These are phyloP conservation scores for Poecilia picta DNA, from an alignment of 2,797 vertebrate genomes.

Conservation along the genomic window DNA sequence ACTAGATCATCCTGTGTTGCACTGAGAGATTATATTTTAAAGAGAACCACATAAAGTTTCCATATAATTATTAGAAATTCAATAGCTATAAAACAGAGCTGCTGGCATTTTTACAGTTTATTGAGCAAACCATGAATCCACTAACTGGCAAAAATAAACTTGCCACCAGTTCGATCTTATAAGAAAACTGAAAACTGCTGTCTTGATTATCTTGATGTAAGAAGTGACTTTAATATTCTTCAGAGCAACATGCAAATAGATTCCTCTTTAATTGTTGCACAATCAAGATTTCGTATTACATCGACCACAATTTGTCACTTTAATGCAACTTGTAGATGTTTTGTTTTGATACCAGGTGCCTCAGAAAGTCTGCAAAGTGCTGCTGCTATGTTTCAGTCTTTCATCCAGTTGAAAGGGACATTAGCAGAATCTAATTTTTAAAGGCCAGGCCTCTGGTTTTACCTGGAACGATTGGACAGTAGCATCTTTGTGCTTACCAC, in stretches of 20 bases:
- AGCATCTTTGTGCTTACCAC: slow-evolving; percentile 79
- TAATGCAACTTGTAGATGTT: neutral
- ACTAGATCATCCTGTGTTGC: no score
- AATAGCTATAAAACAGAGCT: no score
- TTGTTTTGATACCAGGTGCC: neutral
- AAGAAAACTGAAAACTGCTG: neutral
- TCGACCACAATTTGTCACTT: neutral
- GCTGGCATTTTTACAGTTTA: no score
- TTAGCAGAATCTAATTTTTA: slow-evolving; percentile 18
- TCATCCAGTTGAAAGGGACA: neutral
- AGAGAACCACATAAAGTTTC: no score
- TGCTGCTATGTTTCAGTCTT: neutral
- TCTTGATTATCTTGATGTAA: neutral
- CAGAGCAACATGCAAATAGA: neutral
- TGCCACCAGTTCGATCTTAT: no score
- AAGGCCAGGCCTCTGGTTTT: neutral
- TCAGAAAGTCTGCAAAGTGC: neutral
- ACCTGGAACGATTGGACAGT: neutral
- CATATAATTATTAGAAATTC: no score
- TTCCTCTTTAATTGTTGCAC: neutral
- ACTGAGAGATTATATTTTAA: no score
- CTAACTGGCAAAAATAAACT: no score
- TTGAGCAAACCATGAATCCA: no score
- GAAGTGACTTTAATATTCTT: neutral
- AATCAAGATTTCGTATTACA: neutral